Evolutionary conservation across 2,113 vertebrate genomes (phyloP), one percentile per base, ranked within the genome.

Genomic region (Halichoerus grypus): DNA sequence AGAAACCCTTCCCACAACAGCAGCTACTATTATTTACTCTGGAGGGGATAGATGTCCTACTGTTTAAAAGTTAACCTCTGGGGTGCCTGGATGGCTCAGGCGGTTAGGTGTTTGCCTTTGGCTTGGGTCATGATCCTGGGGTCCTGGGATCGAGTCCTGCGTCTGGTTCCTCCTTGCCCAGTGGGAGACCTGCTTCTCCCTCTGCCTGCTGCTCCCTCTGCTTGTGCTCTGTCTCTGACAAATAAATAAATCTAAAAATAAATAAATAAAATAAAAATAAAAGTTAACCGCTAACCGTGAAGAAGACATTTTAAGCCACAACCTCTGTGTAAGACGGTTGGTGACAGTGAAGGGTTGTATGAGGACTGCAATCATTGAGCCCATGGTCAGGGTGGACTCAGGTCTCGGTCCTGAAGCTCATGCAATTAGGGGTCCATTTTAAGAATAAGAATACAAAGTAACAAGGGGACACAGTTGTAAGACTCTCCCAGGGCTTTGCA

Each of bases 381-480:
- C 39, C 84, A 46, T 7, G n/a, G 69, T 57, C 16, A 28, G 82
- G 36, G 12, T 7, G 22, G n/a, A 69, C 82, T 46, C 53, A 28
- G 14, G 19, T 24, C 36, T 85, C 1, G 33, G 12, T 49, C n/a
- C 51, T 87, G 51, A 67, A 79, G 39, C 15, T 83, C 49, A 91
- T 61, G 24, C 24, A 53, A 59, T 74, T 74, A 72, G 39, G 36
- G 26, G 26, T 0, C 16, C 21, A 12, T 69, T 31, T 86, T 55
- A 96, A 95, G 61, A 88, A 76, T 39, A 91, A 91, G 21, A 77
- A 67, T 82, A 89, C 16, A 72, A 59, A 79, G 46, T 8, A n/a
- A 85, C 46, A 13, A 51, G 51, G 28, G 39, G 39, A 72, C 24
- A 69, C 9, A 71, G 28, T 24, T n/a, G 28, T 26, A 49, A 36